Evolutionary conservation across 2,888 invertebrate genomes (phyloP).

Genomic region (Lepas anatifera): DNA sequence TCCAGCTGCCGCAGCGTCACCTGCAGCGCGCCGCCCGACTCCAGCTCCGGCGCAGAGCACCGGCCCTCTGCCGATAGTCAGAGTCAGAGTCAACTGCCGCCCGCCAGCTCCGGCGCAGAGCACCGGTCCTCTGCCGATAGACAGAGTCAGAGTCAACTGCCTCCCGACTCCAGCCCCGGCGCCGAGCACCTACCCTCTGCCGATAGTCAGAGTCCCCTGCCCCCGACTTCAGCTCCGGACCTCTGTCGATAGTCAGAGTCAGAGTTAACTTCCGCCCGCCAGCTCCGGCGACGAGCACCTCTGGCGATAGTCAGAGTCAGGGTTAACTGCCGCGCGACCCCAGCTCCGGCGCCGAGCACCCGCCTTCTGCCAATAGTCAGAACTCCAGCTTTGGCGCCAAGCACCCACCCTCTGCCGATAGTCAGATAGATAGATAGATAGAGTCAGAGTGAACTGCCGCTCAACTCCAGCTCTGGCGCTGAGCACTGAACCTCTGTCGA

Average conservation of each 20-base stretch:
- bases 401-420: constrained; percentile 52
- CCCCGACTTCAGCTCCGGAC: constrained; percentile 68
- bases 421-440: background rate
- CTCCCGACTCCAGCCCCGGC: constrained; percentile 74
- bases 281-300: constrained; percentile 68
- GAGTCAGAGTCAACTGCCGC: constrained; percentile 48
- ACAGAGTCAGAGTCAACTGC: constrained; percentile 35
- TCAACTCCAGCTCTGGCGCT: constrained; percentile 66
- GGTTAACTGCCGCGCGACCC: no score
- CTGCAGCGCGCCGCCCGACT: constrained; percentile 86
- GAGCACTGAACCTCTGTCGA: constrained; percentile 56
- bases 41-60: constrained; percentile 67
- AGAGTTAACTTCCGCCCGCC: constrained; percentile 59
- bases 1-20: constrained; percentile 46
- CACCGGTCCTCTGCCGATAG: constrained; percentile 58
- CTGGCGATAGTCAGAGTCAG: constrained; percentile 37
- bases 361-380: no score
- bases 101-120: constrained; percentile 67
- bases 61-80: constrained; percentile 53
- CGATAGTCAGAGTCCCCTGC: no score
- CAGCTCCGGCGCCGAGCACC: no score
- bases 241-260: constrained; percentile 40
- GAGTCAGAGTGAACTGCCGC: no score
- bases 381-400: constrained; percentile 81
- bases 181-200: constrained; percentile 70